Evolutionary conservation across 2,113 vertebrate species (phyloP).

Genomic region (Indicator maculatus): DNA sequence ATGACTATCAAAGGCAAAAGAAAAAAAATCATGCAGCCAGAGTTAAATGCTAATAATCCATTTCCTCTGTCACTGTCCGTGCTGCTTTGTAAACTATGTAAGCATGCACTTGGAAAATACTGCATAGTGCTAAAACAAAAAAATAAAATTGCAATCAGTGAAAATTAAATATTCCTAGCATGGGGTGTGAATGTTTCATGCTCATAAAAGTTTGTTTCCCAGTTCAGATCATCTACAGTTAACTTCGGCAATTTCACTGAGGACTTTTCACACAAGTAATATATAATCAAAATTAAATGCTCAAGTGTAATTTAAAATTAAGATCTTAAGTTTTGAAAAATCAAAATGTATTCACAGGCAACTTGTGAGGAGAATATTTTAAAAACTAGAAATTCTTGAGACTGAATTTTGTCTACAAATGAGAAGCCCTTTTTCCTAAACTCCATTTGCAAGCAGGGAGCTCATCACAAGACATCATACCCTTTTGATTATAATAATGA

Average conservation of each 20-base stretch:
- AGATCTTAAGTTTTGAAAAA: background rate
- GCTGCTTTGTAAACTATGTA: background rate
- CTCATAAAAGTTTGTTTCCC: background rate
- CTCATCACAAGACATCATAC: background rate
- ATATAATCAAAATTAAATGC: background rate
- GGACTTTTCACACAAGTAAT: background rate
- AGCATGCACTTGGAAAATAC: background rate
- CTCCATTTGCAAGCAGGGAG: background rate
- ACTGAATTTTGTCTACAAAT: background rate
- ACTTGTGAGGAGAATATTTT: background rate
- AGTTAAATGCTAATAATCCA: background rate
- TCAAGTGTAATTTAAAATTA: background rate
- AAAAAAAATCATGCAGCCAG: background rate
- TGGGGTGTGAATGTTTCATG: background rate
- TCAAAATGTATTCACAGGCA: background rate
- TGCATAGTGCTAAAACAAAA: background rate
- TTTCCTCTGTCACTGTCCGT: background rate
- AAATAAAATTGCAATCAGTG: too few species aligned
- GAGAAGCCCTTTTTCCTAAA: background rate
- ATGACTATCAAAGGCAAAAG: background rate
- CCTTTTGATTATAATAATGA: constrained; percentile 26
- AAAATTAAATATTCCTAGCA: background rate
- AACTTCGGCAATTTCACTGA: background rate
- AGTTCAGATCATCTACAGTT: background rate
- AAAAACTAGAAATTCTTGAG: background rate